phyloP scores from a whole-genome alignment of 2,113 vertebrate genomes.

The Pteropus alecto region DNA sequence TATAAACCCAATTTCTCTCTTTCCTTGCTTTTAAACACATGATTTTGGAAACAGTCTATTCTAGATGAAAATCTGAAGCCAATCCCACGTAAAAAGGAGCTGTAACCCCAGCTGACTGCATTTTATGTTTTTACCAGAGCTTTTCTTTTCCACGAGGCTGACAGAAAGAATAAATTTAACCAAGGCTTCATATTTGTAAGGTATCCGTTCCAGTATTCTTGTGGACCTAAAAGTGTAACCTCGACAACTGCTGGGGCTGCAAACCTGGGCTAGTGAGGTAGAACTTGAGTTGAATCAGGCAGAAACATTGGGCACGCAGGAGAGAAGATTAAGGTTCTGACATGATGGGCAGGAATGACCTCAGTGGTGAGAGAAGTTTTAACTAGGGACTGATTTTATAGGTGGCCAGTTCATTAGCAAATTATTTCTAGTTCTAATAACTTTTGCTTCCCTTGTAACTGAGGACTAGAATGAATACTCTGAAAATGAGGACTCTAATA shows the following conservation, averaged over 20 bases:
- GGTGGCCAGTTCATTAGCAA: neutral
- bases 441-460: neutral
- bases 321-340: neutral
- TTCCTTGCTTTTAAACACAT: neutral
- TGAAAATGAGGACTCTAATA: neutral
- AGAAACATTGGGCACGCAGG: neutral
- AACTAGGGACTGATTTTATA: neutral
- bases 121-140: conserved; percentile 5
- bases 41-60: conserved; percentile 24
- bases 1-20: neutral
- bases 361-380: neutral
- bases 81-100: neutral
- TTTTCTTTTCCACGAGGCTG: conserved; percentile 5
- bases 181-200: neutral
- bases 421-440: neutral
- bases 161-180: conserved; percentile 4
- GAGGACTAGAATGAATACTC: neutral
- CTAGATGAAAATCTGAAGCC: neutral
- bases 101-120: neutral
- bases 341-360: neutral
- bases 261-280: neutral
- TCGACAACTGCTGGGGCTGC: neutral
- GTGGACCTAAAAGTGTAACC: neutral
- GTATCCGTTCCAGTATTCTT: neutral
- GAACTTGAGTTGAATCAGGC: neutral